phyloP scores from a whole-genome alignment of 1,140 invertebrate genomes.

The Caligus rogercresseyi region DNA sequence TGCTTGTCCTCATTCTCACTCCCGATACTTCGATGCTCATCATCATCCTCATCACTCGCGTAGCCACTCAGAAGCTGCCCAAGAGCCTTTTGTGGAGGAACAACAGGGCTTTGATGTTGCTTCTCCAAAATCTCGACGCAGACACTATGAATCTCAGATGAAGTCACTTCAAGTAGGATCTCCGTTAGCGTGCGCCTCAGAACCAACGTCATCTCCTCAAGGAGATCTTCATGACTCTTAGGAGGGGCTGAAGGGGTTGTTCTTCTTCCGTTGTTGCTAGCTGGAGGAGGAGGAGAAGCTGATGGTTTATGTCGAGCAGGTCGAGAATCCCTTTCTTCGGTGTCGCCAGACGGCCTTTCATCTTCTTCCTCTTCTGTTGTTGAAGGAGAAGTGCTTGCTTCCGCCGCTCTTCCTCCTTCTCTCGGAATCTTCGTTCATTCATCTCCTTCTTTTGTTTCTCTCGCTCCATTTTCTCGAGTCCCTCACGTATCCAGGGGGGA shows the following conservation, averaged over 20 bases:
- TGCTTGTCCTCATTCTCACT: too few relatives aligned
- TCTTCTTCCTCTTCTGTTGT: constrained; percentile 22
- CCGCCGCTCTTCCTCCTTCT: constrained; percentile 10
- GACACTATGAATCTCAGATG: constrained; percentile 59
- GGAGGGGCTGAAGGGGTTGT: constrained; percentile 8
- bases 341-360: constrained; percentile 21
- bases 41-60: constrained; percentile 4
- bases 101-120: constrained; percentile 21
- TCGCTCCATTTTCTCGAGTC: constrained; percentile 89
- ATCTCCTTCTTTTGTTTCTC: constrained; percentile 79
- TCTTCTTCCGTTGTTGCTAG: constrained; percentile 24
- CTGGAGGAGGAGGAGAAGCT: not conserved
- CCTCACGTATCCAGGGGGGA: constrained; percentile 87
- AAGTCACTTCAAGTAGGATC: constrained; percentile 79
- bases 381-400: constrained; percentile 22
- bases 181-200: constrained; percentile 71
- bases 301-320: not conserved
- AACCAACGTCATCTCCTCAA: constrained; percentile 53
- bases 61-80: constrained; percentile 2
- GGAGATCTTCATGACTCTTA: constrained; percentile 5
- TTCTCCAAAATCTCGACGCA: constrained; percentile 52
- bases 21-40: too few relatives aligned
- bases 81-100: not conserved
- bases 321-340: too few relatives aligned
- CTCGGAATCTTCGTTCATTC: constrained; percentile 28